A percentile compares a stretch with the other conserved stretches of the same genome.
Conservation (phyloP, 2,113 vertebrate species). For the Calyptommatus sinebrachiatus region DNA sequence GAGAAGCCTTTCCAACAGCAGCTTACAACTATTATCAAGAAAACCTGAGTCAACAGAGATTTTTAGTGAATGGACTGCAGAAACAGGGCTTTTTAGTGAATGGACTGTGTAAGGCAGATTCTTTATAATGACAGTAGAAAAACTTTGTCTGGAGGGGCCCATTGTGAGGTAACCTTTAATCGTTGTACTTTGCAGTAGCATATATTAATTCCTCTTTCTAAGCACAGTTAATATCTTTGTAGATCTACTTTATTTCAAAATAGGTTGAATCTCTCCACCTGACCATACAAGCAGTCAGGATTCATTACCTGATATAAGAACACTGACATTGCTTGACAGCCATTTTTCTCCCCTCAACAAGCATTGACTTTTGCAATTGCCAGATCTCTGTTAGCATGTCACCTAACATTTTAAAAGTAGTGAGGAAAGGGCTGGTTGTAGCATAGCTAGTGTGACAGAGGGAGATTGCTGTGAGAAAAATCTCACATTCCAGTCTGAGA, state of each 20-base stretch:
- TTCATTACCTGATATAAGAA: neutral
- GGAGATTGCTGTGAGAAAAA: neutral
- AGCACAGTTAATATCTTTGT: neutral
- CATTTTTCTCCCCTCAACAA: neutral
- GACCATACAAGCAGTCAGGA: neutral
- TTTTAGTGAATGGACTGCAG: too few species aligned
- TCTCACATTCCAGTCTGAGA: neutral
- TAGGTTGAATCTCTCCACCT: neutral
- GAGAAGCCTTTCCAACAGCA: too few species aligned
- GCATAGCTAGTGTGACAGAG: neutral
- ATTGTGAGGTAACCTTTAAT: neutral
- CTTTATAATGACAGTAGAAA: too few species aligned
- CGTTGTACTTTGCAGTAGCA: too few species aligned
- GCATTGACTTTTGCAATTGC: conserved; percentile 8
- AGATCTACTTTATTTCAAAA: neutral
- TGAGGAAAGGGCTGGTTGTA: neutral
- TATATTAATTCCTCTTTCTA: too few species aligned
- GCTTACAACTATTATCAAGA: too few species aligned
- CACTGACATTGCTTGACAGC: neutral
- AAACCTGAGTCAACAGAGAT: too few species aligned
- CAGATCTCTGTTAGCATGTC: conserved; percentile 1
- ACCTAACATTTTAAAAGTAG: neutral
- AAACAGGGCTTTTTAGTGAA: too few species aligned
- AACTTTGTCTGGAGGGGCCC: too few species aligned
- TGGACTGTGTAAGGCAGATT: too few species aligned